phyloP scores from a whole-genome alignment of 2,888 invertebrate genomes.

The Eupithecia subumbrata region DNA sequence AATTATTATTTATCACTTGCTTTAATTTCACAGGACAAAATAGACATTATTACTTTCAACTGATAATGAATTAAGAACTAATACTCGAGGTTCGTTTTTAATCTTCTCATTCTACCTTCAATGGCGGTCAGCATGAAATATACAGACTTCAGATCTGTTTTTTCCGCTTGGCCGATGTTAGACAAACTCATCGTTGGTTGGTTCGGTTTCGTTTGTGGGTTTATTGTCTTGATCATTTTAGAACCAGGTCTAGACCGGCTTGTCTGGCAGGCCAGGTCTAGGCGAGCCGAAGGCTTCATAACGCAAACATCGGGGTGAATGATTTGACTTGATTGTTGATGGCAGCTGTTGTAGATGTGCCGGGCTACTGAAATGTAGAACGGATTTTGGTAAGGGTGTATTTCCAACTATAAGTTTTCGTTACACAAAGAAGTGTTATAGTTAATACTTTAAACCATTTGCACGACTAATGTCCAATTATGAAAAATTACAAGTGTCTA shows the following conservation, averaged over 20 bases:
- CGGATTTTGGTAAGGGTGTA: neutral
- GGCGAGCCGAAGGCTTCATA: constrained; percentile 67
- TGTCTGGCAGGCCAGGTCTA: constrained; percentile 60
- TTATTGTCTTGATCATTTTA: neutral
- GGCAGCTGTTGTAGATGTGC: constrained; percentile 41
- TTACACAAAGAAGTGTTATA: no score
- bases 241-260: constrained; percentile 18
- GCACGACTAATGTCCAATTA: no score
- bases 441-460: no score
- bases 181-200: constrained; percentile 51
- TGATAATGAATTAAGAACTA: neutral
- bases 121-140: constrained; percentile 69
- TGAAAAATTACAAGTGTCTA: no score
- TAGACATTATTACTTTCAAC: neutral
- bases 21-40: constrained; percentile 32
- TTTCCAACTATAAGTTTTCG: no score
- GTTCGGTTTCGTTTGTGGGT: no score
- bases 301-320: constrained; percentile 56
- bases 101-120: constrained; percentile 69
- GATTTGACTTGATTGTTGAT: constrained; percentile 22
- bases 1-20: constrained; percentile 39
- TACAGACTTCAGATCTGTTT: constrained; percentile 61
- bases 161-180: constrained; percentile 62
- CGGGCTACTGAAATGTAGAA: constrained; percentile 56
- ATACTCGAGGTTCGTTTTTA: constrained; percentile 54